Evolutionary conservation across 2,113 vertebrate species (phyloP).

Genomic region (Petrocephalus microphthalmus): DNA sequence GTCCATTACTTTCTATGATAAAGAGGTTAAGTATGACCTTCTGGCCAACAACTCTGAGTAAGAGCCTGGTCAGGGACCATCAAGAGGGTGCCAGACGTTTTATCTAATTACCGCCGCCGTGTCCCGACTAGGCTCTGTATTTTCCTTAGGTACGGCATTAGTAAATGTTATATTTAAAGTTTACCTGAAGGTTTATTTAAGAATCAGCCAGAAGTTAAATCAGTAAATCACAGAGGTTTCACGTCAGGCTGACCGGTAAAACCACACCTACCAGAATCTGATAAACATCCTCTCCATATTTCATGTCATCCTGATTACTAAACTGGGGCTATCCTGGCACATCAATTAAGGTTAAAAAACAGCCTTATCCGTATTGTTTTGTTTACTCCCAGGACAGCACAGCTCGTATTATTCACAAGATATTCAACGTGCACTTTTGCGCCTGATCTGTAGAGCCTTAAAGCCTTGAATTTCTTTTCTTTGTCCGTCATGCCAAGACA

Average conservation of each 20-base stretch:
- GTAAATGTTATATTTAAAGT: not conserved
- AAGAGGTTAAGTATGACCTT: slow-evolving; percentile 34
- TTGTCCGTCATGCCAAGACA: slow-evolving; percentile 49
- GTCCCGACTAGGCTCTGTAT: not conserved
- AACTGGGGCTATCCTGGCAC: not conserved
- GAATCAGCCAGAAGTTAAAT: not conserved
- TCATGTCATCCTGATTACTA: not conserved
- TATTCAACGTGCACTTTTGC: slow-evolving; percentile 40
- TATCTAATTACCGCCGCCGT: slow-evolving; percentile 19
- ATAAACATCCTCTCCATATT: not conserved
- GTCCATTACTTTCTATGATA: slow-evolving; percentile 34
- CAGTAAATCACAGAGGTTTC: not conserved
- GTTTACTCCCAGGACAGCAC: too few species aligned
- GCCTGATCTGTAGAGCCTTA: slow-evolving; percentile 26
- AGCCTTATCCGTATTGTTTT: too few species aligned
- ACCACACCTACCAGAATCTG: not conserved
- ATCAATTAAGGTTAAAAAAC: too few species aligned
- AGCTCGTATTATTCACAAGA: slow-evolving; percentile 42
- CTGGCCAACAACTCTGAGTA: slow-evolving; percentile 31
- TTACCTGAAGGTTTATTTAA: not conserved
- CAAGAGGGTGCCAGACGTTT: slow-evolving; percentile 28
- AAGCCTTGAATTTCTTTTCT: slow-evolving; percentile 42
- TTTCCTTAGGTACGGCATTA: not conserved
- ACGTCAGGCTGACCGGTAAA: not conserved
- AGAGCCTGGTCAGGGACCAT: slow-evolving; percentile 25